Conservation (phyloP, 2,113 vertebrate genomes). For the Quiscalus mexicanus region DNA sequence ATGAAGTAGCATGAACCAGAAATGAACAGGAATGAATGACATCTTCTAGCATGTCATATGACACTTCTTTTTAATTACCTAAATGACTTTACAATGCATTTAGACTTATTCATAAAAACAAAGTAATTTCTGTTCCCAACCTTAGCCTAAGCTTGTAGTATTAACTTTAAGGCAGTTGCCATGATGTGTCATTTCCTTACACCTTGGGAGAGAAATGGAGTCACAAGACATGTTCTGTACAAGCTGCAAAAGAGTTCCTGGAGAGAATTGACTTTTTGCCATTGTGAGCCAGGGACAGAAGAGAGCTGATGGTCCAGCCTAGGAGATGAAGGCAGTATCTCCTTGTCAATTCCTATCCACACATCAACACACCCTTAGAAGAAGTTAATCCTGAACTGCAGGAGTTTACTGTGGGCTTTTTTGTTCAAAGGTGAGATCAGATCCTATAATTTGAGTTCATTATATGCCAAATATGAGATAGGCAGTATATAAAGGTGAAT, state of each 20-base stretch:
- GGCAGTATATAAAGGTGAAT: neutral
- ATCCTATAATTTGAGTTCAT: neutral
- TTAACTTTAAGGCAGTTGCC: neutral
- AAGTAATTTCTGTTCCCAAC: neutral
- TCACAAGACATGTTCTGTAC: neutral
- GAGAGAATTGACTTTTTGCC: neutral
- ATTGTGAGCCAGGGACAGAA: neutral
- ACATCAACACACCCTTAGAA: neutral
- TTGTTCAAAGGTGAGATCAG: neutral
- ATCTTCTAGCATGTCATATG: neutral
- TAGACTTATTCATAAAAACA: neutral
- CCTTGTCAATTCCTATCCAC: neutral
- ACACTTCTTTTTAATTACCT: neutral
- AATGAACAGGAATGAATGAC: neutral
- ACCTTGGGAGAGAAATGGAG: neutral
- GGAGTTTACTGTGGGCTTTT: neutral
- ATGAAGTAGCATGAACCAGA: neutral
- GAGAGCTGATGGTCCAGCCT: neutral
- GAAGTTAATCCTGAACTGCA: neutral
- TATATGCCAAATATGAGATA: neutral
- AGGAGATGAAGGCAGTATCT: neutral
- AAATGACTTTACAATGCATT: neutral
- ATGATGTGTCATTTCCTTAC: neutral
- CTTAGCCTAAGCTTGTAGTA: neutral
- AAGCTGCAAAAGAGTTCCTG: neutral